phyloP scores from a whole-genome alignment of 2,797 vertebrate species.

The Phalloptychus januarius region DNA sequence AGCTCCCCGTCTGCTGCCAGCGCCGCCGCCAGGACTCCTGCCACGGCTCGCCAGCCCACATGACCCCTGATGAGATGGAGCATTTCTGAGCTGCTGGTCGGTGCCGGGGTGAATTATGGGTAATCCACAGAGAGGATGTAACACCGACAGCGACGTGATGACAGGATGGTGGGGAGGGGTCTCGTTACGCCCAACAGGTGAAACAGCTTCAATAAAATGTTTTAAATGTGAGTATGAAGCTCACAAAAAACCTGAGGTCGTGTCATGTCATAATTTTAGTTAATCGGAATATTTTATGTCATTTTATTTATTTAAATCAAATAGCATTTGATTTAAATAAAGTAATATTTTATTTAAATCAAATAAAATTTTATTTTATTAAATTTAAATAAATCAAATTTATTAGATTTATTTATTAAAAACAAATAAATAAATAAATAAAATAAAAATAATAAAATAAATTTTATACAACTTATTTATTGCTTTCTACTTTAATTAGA shows the following conservation, averaged over 20 bases:
- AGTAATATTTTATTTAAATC: too few relatives aligned
- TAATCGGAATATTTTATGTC: too few relatives aligned
- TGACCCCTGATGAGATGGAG: conserved; percentile 12
- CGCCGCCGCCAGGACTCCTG: conserved; percentile 25
- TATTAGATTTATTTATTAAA: too few relatives aligned
- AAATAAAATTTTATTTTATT: too few relatives aligned
- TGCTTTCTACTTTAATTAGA: too few relatives aligned
- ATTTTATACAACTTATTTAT: too few relatives aligned
- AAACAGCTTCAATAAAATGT: conserved; percentile 10
- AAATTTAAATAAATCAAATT: too few relatives aligned
- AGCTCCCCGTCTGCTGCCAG: conserved; percentile 21
- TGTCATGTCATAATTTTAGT: background rate
- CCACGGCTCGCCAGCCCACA: conserved; percentile 19
- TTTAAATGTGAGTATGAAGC: background rate
- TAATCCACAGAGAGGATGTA: conserved; percentile 13
- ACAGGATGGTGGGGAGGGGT: conserved; percentile 31
- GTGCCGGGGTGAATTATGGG: conserved; percentile 15
- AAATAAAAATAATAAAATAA: too few relatives aligned
- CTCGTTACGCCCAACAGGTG: conserved; percentile 14
- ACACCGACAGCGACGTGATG: conserved; percentile 14
- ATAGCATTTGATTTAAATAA: too few relatives aligned
- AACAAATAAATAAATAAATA: too few relatives aligned
- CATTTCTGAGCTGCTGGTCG: conserved; percentile 26
- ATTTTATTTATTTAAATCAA: too few relatives aligned
- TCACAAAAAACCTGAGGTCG: background rate